Conservation (phyloP, 2,797 vertebrate genomes). For the Pangasius macronema region DNA sequence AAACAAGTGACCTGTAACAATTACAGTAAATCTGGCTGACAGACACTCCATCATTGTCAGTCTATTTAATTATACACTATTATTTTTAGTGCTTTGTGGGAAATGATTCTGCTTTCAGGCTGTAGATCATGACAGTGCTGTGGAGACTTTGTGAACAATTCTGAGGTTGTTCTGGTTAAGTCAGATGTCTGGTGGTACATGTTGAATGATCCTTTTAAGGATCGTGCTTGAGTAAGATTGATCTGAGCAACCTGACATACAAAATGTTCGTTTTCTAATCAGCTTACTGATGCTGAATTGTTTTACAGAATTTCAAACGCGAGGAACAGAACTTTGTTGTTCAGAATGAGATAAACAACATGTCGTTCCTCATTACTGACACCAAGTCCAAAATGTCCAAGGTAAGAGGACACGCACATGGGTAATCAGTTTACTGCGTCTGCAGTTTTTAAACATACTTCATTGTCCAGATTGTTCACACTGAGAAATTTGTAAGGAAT, state of each 20-base stretch:
- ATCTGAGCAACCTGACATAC: not conserved
- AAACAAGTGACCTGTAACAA: conserved; percentile 9
- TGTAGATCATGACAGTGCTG: too few species aligned
- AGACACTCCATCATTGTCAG: conserved; percentile 1
- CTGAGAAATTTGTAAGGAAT: not conserved
- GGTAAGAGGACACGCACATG: conserved; percentile 68
- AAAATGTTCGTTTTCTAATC: not conserved
- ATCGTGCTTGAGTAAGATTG: not conserved
- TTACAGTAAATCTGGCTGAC: not conserved
- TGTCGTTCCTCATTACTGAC: conserved; percentile 95
- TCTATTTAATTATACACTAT: not conserved
- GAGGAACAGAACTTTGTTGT: conserved; percentile 98
- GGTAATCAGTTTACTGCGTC: not conserved
- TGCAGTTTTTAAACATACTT: not conserved
- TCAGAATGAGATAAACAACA: conserved; percentile 98
- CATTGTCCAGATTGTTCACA: not conserved
- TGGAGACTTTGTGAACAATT: not conserved
- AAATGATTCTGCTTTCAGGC: not conserved
- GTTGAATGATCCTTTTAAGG: not conserved
- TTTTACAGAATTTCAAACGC: conserved; percentile 91
- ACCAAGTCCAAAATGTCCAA: conserved; percentile 98
- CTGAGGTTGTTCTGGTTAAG: not conserved
- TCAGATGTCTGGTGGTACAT: not conserved
- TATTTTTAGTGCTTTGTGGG: conserved; percentile 3
- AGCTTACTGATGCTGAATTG: not conserved